phyloP scores from a whole-genome alignment of 2,888 invertebrate genomes.

The Caenorhabditis panamensis region DNA sequence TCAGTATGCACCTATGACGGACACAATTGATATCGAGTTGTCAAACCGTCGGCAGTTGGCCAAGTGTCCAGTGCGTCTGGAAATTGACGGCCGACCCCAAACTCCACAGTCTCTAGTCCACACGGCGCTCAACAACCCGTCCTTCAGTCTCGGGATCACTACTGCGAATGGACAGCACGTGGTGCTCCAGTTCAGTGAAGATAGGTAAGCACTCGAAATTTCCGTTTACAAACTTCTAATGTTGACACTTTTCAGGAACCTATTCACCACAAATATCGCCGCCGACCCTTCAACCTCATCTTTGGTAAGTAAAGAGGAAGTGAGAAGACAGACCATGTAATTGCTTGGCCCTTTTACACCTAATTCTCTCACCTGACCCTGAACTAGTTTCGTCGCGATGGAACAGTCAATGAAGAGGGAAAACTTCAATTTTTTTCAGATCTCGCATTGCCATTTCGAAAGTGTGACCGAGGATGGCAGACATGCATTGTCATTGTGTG shows the following conservation, averaged over 20 bases:
- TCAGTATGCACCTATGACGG: conserved; percentile 60
- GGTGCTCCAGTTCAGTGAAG: conserved; percentile 40
- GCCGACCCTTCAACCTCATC: conserved; percentile 56
- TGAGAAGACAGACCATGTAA: conserved; percentile 5
- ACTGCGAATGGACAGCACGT: conserved; percentile 29
- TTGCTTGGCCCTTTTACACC: conserved; percentile 39
- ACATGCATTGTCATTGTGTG: conserved; percentile 54
- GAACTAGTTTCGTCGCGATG: conserved; percentile 37
- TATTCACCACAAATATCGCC: conserved; percentile 39
- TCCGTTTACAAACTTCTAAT: not conserved
- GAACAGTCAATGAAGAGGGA: too few relatives aligned
- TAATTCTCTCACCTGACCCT: conserved; percentile 25
- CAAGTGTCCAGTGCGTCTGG: conserved; percentile 38
- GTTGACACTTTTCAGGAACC: conserved; percentile 34
- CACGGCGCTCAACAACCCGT: conserved; percentile 20
- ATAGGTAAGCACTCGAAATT: conserved; percentile 36
- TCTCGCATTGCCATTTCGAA: conserved; percentile 62
- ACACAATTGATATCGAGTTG: conserved; percentile 37
- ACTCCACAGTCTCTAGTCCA: conserved; percentile 41
- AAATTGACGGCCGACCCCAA: conserved; percentile 19
- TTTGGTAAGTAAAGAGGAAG: conserved; percentile 40
- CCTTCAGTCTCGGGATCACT: conserved; percentile 26
- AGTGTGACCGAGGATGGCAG: conserved; percentile 42
- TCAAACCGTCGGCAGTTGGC: conserved; percentile 35
- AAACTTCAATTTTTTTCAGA: conserved; percentile 30